Conservation (phyloP, 2,888 invertebrate species). For the Noctua janthina region DNA sequence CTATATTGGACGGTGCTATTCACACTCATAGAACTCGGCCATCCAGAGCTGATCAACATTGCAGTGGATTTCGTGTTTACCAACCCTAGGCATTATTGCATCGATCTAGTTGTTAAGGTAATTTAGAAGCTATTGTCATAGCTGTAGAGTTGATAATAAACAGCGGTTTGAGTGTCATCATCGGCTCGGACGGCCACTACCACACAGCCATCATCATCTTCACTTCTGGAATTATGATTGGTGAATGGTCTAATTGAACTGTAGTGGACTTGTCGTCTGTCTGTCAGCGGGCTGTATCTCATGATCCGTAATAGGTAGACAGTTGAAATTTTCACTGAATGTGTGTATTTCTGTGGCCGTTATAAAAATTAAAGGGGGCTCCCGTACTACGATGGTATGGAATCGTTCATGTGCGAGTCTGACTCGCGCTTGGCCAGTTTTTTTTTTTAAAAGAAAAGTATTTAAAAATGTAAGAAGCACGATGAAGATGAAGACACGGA, state of each 20-base stretch:
- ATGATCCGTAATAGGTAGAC: too few relatives aligned
- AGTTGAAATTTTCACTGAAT: too few relatives aligned
- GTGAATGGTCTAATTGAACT: background rate
- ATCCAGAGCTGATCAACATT: conserved; percentile 81
- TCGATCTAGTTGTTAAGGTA: conserved; percentile 85
- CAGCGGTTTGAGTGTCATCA: background rate
- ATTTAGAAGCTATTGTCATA: background rate
- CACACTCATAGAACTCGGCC: conserved; percentile 81
- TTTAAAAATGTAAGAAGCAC: too few relatives aligned
- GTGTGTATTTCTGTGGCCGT: too few relatives aligned
- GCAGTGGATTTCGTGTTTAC: conserved; percentile 83
- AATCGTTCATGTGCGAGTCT: too few relatives aligned
- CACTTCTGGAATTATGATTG: background rate
- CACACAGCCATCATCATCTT: background rate
- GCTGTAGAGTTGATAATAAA: background rate
- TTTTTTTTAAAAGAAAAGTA: too few relatives aligned
- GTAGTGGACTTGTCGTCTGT: background rate
- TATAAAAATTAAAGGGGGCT: too few relatives aligned
- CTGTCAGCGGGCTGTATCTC: too few relatives aligned
- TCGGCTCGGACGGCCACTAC: too few relatives aligned
- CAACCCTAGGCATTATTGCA: conserved; percentile 84
- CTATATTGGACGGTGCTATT: conserved; percentile 87
- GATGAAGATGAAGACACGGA: too few relatives aligned
- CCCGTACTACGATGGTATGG: too few relatives aligned
- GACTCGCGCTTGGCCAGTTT: too few relatives aligned